phyloP scores from a whole-genome alignment of 2,113 vertebrate genomes.

The Lophura nycthemera region DNA sequence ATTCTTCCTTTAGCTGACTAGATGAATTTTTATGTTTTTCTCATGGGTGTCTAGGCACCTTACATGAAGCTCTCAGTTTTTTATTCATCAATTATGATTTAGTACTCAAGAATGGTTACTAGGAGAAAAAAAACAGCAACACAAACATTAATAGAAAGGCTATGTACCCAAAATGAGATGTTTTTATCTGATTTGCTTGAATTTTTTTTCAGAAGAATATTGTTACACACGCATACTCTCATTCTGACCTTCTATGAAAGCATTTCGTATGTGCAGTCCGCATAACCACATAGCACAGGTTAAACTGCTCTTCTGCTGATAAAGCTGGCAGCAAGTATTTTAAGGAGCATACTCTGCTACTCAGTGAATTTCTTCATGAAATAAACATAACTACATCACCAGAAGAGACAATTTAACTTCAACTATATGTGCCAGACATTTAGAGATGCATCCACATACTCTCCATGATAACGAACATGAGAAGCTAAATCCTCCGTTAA shows the following conservation, averaged over 20 bases:
- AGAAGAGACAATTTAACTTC: not conserved
- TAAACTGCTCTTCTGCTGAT: not conserved
- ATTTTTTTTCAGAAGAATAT: not conserved
- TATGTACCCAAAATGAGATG: not conserved
- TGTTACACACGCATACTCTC: not conserved
- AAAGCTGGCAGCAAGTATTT: not conserved
- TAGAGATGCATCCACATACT: not conserved
- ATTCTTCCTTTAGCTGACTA: not conserved
- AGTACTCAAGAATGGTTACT: not conserved
- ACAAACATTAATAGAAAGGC: not conserved
- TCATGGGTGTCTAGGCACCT: not conserved
- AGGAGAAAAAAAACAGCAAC: not conserved
- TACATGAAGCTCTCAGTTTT: not conserved
- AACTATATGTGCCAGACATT: not conserved
- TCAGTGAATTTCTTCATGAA: not conserved
- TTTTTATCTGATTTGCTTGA: not conserved
- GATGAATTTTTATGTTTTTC: not conserved
- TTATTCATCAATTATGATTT: not conserved
- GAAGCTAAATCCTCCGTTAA: not conserved
- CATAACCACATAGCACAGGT: not conserved
- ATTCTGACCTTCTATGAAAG: not conserved
- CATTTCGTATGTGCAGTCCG: not conserved
- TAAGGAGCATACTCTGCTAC: not conserved
- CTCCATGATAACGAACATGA: accelerated
- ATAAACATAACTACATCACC: not conserved